A percentile compares a stretch with the other conserved stretches of the same genome.
These are phyloP conservation scores for Oreochromis mossambicus DNA, from an alignment of 2,797 vertebrate species.

Conservation along the genomic window DNA sequence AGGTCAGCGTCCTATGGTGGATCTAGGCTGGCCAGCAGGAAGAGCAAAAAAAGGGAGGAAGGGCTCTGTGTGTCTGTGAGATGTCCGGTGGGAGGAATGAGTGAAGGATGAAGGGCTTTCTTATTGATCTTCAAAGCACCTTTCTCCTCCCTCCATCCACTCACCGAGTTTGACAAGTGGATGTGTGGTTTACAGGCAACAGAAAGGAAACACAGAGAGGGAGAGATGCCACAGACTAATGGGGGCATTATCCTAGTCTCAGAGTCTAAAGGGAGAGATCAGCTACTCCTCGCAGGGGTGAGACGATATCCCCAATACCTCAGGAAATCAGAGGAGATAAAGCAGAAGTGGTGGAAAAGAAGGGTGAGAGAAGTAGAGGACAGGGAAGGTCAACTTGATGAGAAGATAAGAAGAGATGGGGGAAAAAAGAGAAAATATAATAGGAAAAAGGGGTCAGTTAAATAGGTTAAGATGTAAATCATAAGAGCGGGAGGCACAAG, in stretches of 20 bases:
- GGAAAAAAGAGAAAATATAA: neutral
- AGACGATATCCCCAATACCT: conserved; percentile 46
- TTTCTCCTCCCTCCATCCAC: conserved; percentile 24
- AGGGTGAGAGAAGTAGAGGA: neutral
- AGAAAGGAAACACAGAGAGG: neutral
- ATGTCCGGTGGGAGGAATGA: conserved; percentile 39
- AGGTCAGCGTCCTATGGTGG: neutral
- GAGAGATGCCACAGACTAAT: conserved; percentile 12
- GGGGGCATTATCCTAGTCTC: conserved; percentile 37
- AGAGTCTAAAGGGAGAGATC: conserved; percentile 57
- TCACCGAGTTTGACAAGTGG: conserved; percentile 21
- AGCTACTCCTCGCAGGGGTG: conserved; percentile 20
- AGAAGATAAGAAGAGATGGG: neutral
- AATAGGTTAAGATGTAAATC: neutral
- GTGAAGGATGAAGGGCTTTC: conserved; percentile 51
- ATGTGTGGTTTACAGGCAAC: conserved; percentile 22
- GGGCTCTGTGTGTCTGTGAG: neutral
- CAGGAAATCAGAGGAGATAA: conserved; percentile 57
- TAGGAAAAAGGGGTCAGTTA: neutral
- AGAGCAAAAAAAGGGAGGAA: neutral
- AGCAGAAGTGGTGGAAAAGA: neutral
- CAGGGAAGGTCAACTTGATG: neutral
- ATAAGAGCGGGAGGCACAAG: neutral
- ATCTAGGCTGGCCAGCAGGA: neutral
- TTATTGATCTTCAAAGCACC: conserved; percentile 54